phyloP scores from a whole-genome alignment of 2,888 invertebrate species.

The Nomada hirtipes region DNA sequence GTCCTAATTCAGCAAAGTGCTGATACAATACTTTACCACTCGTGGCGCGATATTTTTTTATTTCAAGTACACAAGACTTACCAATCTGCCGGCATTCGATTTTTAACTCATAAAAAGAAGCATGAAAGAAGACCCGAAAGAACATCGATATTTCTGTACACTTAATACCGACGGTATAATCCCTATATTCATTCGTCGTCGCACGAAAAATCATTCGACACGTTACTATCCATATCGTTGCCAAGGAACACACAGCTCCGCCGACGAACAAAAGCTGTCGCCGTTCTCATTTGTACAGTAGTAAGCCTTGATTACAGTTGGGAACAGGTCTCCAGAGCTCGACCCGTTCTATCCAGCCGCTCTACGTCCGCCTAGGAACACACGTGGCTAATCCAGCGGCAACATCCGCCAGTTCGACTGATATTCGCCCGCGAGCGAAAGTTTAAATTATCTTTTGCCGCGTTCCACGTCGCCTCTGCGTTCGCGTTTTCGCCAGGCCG shows the following conservation, averaged over 20 bases:
- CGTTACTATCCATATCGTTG: neutral
- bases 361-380: neutral
- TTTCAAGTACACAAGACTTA: too few species aligned
- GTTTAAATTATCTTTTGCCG: conserved; percentile 65
- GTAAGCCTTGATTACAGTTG: conserved; percentile 4
- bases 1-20: too few species aligned
- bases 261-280: neutral
- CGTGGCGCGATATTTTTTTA: too few species aligned
- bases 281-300: neutral
- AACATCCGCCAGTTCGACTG: conserved; percentile 33
- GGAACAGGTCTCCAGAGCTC: conserved; percentile 10
- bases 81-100: too few species aligned
- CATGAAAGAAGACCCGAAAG: too few species aligned
- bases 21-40: too few species aligned
- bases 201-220: too few species aligned
- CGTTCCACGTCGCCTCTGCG: neutral
- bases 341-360: neutral
- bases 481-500: conserved; percentile 13
- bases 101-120: too few species aligned
- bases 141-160: too few species aligned
- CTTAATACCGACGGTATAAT: too few species aligned
- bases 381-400: conserved; percentile 15
- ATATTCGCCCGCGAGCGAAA: conserved; percentile 53
- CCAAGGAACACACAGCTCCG: too few species aligned
- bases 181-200: too few species aligned